A percentile compares a stretch with the other conserved stretches of the same genome.
phyloP scores from a whole-genome alignment of 2,797 vertebrate species.

The Sebastes trivittatus region DNA sequence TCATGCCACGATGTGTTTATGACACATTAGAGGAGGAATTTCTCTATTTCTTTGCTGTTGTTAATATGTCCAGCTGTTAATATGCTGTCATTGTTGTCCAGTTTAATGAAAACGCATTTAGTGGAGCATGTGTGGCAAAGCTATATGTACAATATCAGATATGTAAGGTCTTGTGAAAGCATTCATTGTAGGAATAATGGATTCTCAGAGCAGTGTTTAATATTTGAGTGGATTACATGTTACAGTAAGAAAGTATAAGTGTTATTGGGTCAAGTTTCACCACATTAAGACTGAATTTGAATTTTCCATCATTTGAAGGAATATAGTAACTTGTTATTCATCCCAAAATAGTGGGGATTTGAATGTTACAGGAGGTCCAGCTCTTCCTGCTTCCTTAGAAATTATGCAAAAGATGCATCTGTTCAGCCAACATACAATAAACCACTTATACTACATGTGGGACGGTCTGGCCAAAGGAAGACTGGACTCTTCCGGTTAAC shows the following conservation, averaged over 20 bases:
- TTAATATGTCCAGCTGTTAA: not conserved
- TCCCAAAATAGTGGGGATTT: not conserved
- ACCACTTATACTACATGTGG: not conserved
- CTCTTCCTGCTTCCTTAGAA: not conserved
- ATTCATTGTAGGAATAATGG: not conserved
- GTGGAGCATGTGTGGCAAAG: not conserved
- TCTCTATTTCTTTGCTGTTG: not conserved
- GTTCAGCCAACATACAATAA: constrained; percentile 38
- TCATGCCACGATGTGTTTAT: not conserved
- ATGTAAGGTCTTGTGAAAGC: not conserved
- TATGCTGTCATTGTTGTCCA: not conserved
- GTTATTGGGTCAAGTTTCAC: not conserved
- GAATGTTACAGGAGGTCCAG: not conserved
- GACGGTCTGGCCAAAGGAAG: not conserved
- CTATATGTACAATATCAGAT: not conserved
- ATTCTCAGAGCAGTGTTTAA: not conserved
- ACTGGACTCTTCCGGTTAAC: constrained; percentile 6
- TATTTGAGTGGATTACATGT: constrained; percentile 1
- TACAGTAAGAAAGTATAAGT: not conserved
- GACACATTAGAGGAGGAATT: not conserved
- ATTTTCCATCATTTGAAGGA: not conserved
- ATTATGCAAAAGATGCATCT: constrained; percentile 41
- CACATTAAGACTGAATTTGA: not conserved
- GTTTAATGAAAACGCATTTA: not conserved
- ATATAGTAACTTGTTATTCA: not conserved